These are phyloP conservation scores for Drosophila lacicola DNA, from an alignment of 2,888 invertebrate species.

Conservation along the genomic window DNA sequence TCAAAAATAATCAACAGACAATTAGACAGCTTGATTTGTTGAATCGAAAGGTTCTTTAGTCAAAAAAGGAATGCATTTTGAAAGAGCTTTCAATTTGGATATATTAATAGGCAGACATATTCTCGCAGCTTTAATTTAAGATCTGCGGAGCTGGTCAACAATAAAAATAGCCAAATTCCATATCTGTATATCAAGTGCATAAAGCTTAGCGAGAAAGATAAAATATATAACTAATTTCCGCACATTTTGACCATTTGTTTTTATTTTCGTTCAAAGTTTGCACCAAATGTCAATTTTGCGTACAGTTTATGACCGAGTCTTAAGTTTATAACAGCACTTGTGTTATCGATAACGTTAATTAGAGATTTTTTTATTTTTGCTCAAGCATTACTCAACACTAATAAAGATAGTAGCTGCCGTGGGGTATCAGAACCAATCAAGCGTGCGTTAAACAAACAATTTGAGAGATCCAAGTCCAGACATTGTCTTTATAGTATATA, in stretches of 20 bases:
- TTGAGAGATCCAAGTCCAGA: slow-evolving; percentile 5
- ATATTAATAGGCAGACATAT: background rate
- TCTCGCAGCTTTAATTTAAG: background rate
- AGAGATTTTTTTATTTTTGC: background rate
- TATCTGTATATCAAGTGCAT: too few relatives aligned
- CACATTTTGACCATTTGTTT: background rate
- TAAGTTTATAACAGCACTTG: background rate
- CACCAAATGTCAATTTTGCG: background rate
- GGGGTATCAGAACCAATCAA: slow-evolving; percentile 5
- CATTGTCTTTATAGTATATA: slow-evolving; percentile 1
- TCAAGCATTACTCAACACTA: background rate
- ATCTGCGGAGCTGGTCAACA: background rate
- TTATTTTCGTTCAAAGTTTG: too few relatives aligned
- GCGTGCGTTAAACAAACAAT: slow-evolving; percentile 10
- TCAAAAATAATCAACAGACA: background rate
- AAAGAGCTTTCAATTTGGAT: background rate
- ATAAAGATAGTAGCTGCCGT: slow-evolving; percentile 10
- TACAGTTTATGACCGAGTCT: slow-evolving; percentile 5
- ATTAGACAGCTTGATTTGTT: background rate
- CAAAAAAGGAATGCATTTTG: background rate
- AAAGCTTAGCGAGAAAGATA: too few relatives aligned
- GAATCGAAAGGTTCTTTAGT: background rate
- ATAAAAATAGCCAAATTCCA: background rate
- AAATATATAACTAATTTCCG: too few relatives aligned
- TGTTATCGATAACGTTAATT: slow-evolving; percentile 12